phyloP scores from a whole-genome alignment of 2,888 invertebrate species.

The Galeruca laticollis region DNA sequence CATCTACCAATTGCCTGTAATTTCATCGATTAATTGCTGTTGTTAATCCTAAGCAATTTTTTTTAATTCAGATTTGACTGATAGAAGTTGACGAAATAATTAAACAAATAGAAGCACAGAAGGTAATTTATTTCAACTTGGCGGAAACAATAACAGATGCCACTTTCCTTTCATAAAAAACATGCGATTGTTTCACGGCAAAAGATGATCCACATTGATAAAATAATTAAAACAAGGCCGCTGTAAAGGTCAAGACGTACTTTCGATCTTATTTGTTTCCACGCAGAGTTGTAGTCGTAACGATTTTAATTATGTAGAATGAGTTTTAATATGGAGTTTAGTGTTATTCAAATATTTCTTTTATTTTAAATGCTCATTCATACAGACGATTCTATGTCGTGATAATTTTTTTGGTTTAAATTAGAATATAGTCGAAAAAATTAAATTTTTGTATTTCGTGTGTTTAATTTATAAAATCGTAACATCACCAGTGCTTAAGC shows the following conservation, averaged over 20 bases:
- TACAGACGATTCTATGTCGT: too few species aligned
- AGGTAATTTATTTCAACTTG: neutral
- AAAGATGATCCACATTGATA: slow-evolving; percentile 61
- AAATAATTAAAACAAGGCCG: slow-evolving; percentile 61
- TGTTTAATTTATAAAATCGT: too few species aligned
- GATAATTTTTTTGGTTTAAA: too few species aligned
- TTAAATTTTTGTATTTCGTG: too few species aligned
- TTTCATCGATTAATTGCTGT: too few species aligned
- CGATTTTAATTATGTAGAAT: neutral
- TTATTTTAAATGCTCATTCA: neutral
- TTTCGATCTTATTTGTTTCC: slow-evolving; percentile 40
- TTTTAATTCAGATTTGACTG: neutral
- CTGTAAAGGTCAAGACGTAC: slow-evolving; percentile 54
- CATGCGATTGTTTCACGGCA: slow-evolving; percentile 54
- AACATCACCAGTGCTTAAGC: too few species aligned
- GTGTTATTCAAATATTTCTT: too few species aligned
- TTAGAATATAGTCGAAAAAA: too few species aligned
- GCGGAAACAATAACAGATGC: slow-evolving; percentile 40
- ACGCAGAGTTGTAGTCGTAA: slow-evolving; percentile 1
- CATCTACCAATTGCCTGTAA: too few species aligned
- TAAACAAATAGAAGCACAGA: slow-evolving; percentile 4
- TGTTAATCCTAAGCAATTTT: neutral
- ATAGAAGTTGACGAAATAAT: neutral
- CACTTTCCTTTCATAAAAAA: slow-evolving; percentile 46
- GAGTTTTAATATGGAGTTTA: neutral